Conservation (phyloP, 2,113 vertebrate genomes). For the Zosterops japonicus region DNA sequence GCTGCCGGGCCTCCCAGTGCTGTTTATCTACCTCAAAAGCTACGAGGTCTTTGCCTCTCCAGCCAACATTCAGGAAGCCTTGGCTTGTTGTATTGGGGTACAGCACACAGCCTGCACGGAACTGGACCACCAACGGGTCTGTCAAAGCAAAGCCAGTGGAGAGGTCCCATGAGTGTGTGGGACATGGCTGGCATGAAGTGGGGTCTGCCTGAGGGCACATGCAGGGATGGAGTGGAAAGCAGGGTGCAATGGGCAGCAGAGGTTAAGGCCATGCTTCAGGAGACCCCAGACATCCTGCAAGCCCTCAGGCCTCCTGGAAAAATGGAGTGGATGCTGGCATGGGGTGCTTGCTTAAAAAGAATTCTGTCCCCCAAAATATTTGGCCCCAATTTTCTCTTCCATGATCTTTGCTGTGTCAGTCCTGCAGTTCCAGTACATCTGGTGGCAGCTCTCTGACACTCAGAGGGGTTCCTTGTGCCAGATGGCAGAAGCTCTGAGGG, state of each 20-base stretch:
- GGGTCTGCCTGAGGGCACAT: no score
- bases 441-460: background rate
- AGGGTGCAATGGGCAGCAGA: background rate
- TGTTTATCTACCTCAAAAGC: no score
- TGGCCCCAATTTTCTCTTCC: background rate
- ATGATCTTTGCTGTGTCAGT: background rate
- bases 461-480: background rate
- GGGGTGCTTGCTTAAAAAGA: background rate
- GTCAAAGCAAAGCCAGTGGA: no score
- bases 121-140: no score
- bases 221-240: no score
- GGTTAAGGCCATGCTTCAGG: background rate
- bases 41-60: no score
- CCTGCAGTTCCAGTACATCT: background rate
- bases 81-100: no score
- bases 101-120: no score
- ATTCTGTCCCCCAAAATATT: background rate
- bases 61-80: no score
- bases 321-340: fast-evolving
- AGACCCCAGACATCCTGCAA: background rate
- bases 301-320: background rate
- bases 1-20: no score
- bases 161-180: no score
- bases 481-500: background rate
- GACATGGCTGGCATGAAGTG: no score